Conservation (phyloP, 2,113 vertebrate genomes). For the Poeciliopsis prolifica region DNA sequence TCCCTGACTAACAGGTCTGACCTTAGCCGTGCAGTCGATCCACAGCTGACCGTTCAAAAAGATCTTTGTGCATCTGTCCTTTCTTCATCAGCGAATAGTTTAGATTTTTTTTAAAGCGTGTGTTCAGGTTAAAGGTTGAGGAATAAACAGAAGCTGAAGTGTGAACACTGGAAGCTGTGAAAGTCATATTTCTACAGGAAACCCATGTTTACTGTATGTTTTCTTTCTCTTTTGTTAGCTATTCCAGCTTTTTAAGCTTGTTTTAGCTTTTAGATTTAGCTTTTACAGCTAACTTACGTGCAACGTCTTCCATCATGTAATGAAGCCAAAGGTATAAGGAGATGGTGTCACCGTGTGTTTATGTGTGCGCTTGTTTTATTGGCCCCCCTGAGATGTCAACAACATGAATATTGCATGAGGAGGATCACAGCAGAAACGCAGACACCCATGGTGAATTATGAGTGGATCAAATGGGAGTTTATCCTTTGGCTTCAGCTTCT, state of each 20-base stretch:
- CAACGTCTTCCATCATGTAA: conserved; percentile 47
- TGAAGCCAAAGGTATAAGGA: conserved; percentile 3
- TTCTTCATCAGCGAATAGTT: no score
- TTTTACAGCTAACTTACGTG: conserved; percentile 44
- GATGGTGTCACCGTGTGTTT: conserved; percentile 2
- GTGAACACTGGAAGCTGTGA: no score
- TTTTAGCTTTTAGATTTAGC: conserved; percentile 26
- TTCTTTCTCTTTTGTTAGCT: no score
- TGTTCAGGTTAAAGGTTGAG: no score
- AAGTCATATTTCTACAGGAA: no score
- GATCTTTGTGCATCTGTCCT: no score
- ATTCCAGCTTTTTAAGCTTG: no score
- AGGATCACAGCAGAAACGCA: conserved; percentile 8
- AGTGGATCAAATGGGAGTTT: conserved; percentile 33
- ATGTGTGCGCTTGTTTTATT: conserved; percentile 9
- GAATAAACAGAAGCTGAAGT: no score
- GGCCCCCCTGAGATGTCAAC: conserved; percentile 31
- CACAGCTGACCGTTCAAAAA: not conserved
- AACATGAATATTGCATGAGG: conserved; percentile 41
- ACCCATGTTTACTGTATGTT: no score
- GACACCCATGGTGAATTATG: conserved; percentile 28
- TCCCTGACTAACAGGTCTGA: conserved; percentile 1
- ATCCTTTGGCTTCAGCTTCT: conserved; percentile 32
- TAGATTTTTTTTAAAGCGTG: no score
- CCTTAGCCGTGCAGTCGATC: conserved; percentile 8